A percentile compares a stretch with the other conserved stretches of the same genome.
Evolutionary conservation across 2,888 invertebrate genomes (phyloP).

Genomic region (Eurytoma adleriae): DNA sequence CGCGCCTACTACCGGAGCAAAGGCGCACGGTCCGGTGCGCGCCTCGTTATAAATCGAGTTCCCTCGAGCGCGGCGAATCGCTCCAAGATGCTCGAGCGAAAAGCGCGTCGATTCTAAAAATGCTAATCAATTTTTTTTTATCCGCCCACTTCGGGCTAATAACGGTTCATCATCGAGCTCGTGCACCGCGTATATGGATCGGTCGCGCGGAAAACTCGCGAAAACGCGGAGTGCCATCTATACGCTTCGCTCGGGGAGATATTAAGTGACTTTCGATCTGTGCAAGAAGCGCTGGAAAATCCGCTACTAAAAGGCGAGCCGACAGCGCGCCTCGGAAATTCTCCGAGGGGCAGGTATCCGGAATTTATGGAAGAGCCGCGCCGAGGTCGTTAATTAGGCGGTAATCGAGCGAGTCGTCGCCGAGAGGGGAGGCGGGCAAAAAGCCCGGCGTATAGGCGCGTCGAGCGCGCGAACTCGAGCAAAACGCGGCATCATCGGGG

Average conservation of each 20-base stretch:
- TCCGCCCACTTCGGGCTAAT: neutral
- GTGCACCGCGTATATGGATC: too few species aligned
- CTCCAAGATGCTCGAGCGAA: neutral
- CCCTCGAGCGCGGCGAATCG: constrained; percentile 28
- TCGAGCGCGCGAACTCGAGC: neutral
- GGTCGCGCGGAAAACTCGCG: too few species aligned
- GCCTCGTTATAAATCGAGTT: constrained; percentile 34
- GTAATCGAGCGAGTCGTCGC: constrained; percentile 48
- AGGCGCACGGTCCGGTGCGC: neutral
- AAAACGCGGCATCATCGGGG: constrained; percentile 11
- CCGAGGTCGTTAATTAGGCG: constrained; percentile 52
- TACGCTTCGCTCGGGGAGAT: too few species aligned
- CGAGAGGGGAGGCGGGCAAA: neutral
- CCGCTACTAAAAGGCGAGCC: too few species aligned
- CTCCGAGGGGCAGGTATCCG: constrained; percentile 7
- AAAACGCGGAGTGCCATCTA: too few species aligned
- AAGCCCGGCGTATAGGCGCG: neutral
- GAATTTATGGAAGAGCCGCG: constrained; percentile 47
- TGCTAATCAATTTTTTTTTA: constrained; percentile 28
- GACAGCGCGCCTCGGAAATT: neutral
- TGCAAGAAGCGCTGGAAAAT: too few species aligned
- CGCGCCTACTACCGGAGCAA: constrained; percentile 30
- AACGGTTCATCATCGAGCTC: too few species aligned
- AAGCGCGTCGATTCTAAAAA: neutral
- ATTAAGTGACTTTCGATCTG: too few species aligned